Percentiles rank a stretch among this genome's conserved stretches.
phyloP scores from a whole-genome alignment of 2,113 vertebrate genomes.

The Picathartes gymnocephalus region DNA sequence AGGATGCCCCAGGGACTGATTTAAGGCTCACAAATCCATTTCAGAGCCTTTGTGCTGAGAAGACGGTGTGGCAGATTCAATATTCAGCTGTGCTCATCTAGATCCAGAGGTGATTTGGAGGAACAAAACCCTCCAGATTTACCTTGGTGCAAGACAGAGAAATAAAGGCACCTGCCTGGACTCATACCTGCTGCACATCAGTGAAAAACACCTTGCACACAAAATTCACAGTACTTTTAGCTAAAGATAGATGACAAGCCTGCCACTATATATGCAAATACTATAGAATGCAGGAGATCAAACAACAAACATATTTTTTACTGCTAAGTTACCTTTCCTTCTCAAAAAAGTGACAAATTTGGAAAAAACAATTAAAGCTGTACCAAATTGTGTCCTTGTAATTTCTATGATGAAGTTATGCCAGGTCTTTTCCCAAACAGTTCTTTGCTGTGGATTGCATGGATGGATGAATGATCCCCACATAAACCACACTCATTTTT shows the following conservation, averaged over 20 bases:
- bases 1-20: slow-evolving; percentile 62
- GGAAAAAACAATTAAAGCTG: neutral
- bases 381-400: neutral
- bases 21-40: slow-evolving; percentile 69
- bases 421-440: neutral
- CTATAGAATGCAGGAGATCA: neutral
- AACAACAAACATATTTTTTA: neutral
- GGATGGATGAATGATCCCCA: neutral
- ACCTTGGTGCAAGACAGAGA: neutral
- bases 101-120: neutral
- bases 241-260: neutral
- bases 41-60: slow-evolving; percentile 30
- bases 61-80: neutral
- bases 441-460: neutral
- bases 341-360: neutral
- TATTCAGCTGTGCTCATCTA: neutral
- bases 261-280: neutral
- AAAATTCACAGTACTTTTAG: neutral
- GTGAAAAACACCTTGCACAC: neutral
- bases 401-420: neutral
- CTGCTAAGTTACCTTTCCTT: neutral
- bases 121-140: neutral
- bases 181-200: neutral
- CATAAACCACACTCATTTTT: neutral
- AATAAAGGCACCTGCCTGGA: neutral